A percentile compares a stretch with the other conserved stretches of the same genome.
These are phyloP conservation scores for Centropus bengalensis DNA, from an alignment of 2,113 vertebrate genomes.

Conservation along the genomic window DNA sequence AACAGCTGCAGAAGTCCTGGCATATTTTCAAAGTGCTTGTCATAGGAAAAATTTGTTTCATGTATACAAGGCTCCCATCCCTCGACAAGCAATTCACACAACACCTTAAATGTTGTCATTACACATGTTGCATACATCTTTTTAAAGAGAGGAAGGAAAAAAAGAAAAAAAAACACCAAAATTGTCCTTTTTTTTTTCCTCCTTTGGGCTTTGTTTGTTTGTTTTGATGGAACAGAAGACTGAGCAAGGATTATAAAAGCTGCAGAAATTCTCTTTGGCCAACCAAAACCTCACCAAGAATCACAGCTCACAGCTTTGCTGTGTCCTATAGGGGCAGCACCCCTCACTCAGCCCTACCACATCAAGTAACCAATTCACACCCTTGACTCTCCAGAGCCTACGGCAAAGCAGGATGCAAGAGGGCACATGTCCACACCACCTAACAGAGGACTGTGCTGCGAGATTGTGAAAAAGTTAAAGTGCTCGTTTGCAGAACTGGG, in stretches of 20 bases:
- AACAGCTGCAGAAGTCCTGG: neutral
- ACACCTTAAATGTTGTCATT: neutral
- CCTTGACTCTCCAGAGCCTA: neutral
- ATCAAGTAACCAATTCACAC: neutral
- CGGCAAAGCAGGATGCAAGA: accelerated
- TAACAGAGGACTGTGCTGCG: neutral
- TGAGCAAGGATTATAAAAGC: neutral
- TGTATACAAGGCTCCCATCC: neutral
- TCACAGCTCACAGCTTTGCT: neutral
- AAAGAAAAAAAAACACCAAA: accelerated
- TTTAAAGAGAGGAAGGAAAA: neutral
- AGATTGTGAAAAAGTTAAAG: neutral
- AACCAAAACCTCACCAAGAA: neutral
- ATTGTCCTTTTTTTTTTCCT: neutral
- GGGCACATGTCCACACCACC: no score
- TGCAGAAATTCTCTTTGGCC: neutral
- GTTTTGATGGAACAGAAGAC: neutral
- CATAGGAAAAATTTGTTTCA: neutral
- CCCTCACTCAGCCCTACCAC: neutral
- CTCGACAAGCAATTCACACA: neutral
- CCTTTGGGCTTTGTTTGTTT: neutral
- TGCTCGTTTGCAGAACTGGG: neutral
- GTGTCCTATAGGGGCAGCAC: neutral
- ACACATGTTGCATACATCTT: neutral
- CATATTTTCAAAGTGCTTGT: neutral